Base-by-base conservation (phyloP, 2,113 vertebrate species). In the Nerophis lumbriciformis region DNA sequence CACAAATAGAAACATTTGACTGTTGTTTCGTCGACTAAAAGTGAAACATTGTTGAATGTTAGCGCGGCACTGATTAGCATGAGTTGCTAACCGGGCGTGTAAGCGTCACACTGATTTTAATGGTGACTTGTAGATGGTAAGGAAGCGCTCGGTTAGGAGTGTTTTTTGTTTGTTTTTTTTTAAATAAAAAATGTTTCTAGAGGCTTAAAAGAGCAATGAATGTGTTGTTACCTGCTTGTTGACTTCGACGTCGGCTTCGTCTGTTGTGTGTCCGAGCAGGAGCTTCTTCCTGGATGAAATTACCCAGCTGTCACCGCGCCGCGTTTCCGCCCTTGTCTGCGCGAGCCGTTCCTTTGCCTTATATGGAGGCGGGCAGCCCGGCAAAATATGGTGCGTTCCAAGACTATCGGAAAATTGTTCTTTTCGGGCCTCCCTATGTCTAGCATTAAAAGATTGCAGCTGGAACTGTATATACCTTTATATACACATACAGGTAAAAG, bases 291-390 rank as follows among this genome's bases (percentile, higher is more conserved):
- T 84, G 48, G 52, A 61, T 57, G 61, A 51, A 58, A 78, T 83
- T 88, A 86, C 89, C 90, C 90, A 84, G 82, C 81, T 61, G 72
- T 62, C 88, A 80, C 85, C 71, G 89, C 89, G 86, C 87, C 38
- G 60, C 68, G 85, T 78, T 89, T 88, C 90, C 88, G 86, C 88
- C 88, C 86, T 77, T 66, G 51, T 61, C 76, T 80, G 72, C 68
- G 66, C 77, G 66, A 68, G 75, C 77, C 64, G 81, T 78, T 90
- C 85, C 80, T 85, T 87, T 82, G 71, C 91, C 90, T 88, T 92
- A 92, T 91, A 92, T 88, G 90, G 90, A 76, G 69, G 66, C 59
- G 66, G 66, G 81, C 75, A 15, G 49, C 67, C 65, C 21, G 14
- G 11, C 52, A 37, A n/a, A 59, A 13, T 45, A 6, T 35, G 37